A percentile compares a stretch with the other conserved stretches of the same genome.
Evolutionary conservation across 2,113 vertebrate genomes (phyloP).

Genomic region (Caracal caracal): DNA sequence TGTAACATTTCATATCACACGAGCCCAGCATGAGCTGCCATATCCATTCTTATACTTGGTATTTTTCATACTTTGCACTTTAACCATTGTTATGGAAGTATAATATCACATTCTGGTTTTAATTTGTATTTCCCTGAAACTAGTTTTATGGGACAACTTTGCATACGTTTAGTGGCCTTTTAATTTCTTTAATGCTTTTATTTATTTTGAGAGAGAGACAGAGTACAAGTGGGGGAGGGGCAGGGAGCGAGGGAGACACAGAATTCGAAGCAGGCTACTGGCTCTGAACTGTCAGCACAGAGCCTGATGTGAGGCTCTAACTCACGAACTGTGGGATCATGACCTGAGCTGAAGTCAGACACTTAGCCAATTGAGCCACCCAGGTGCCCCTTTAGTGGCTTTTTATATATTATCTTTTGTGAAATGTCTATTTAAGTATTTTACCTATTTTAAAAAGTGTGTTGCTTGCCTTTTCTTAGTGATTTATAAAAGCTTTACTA

Average conservation of each 20-base stretch:
- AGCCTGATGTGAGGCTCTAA: no score
- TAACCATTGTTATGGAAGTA: not conserved
- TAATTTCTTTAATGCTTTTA: no score
- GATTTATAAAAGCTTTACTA: not conserved
- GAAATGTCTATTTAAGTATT: not conserved
- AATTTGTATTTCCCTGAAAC: not conserved
- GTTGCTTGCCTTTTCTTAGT: not conserved
- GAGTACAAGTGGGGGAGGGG: no score
- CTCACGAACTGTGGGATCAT: no score
- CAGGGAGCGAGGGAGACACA: no score
- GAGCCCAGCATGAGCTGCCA: not conserved
- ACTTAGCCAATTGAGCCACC: no score
- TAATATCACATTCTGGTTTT: not conserved
- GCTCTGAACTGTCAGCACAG: no score
- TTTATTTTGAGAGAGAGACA: no score
- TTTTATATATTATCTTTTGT: not conserved
- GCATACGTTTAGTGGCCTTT: not conserved
- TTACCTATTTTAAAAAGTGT: not conserved
- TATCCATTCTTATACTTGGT: not conserved
- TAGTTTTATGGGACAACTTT: not conserved
- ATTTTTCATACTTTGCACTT: conserved; percentile 5
- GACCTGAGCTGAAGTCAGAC: no score
- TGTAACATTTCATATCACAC: not conserved
- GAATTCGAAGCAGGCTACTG: no score
- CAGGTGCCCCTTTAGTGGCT: not conserved